Percentiles rank a stretch among this genome's conserved stretches.
phyloP scores from a whole-genome alignment of 2,888 invertebrate genomes.

The Chymomyza procnemis region DNA sequence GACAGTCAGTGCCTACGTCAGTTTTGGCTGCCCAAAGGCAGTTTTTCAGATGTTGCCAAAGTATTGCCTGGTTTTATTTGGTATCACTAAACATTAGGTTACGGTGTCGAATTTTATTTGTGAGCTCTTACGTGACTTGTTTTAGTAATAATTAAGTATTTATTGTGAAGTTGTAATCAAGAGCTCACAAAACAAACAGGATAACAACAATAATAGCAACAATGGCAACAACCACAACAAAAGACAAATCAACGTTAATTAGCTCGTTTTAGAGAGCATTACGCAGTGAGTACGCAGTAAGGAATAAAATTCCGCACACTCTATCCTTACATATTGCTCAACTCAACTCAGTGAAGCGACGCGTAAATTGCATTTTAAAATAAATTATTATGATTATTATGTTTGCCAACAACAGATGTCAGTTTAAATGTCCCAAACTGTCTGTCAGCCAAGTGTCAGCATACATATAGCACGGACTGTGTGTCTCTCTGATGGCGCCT shows the following conservation, averaged over 20 bases:
- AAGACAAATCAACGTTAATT: slow-evolving; percentile 58
- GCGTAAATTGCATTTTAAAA: slow-evolving; percentile 71
- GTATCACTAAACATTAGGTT: slow-evolving; percentile 45
- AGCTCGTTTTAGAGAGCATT: slow-evolving; percentile 44
- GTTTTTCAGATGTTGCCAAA: neutral
- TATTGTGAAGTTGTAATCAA: slow-evolving; percentile 58
- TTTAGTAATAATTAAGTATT: slow-evolving; percentile 64
- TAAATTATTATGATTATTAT: slow-evolving; percentile 71
- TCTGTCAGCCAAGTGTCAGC: slow-evolving; percentile 32
- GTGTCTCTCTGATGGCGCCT: neutral
- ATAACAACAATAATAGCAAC: neutral
- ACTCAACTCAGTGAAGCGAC: slow-evolving; percentile 27
- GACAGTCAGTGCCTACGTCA: neutral
- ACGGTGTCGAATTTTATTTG: slow-evolving; percentile 69
- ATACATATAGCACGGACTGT: neutral
- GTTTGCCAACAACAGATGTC: slow-evolving; percentile 70
- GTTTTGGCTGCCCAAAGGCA: neutral
- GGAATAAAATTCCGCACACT: neutral
- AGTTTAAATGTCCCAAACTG: slow-evolving; percentile 32
- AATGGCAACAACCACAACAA: neutral
- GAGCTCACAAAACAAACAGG: slow-evolving; percentile 21
- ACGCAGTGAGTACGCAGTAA: slow-evolving; percentile 12
- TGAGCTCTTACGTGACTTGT: slow-evolving; percentile 59
- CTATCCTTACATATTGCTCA: neutral
- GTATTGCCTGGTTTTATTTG: slow-evolving; percentile 37